These are phyloP conservation scores for Gobionotothen gibberifrons DNA, from an alignment of 2,797 vertebrate species.

Conservation along the genomic window DNA sequence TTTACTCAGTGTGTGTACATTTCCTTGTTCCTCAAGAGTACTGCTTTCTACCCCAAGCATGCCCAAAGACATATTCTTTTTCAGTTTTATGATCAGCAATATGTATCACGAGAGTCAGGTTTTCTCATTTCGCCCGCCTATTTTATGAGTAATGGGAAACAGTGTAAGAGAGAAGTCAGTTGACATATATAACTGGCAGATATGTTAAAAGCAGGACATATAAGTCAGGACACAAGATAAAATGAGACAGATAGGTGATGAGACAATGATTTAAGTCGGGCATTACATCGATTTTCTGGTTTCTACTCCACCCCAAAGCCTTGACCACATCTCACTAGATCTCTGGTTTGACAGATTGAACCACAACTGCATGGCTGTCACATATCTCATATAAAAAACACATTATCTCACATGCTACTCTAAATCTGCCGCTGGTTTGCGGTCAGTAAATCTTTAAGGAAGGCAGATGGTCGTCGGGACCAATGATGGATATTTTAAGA, in stretches of 20 bases:
- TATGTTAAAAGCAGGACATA: neutral
- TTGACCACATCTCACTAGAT: neutral
- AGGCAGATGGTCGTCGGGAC: neutral
- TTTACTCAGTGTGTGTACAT: conserved; percentile 20
- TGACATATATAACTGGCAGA: neutral
- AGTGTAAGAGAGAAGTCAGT: neutral
- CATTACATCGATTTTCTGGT: neutral
- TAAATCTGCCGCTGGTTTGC: neutral
- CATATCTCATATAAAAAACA: conserved; percentile 3
- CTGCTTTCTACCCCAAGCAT: conserved; percentile 1
- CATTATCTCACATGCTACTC: neutral
- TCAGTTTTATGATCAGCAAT: neutral
- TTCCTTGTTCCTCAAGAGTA: conserved; percentile 7
- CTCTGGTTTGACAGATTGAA: neutral
- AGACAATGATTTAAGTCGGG: neutral
- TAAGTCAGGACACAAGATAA: neutral
- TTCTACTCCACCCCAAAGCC: neutral
- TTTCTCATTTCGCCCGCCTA: neutral
- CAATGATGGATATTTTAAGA: neutral
- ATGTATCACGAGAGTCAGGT: neutral
- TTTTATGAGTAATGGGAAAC: neutral
- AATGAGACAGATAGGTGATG: neutral
- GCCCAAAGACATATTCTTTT: neutral
- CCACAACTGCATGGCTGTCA: conserved; percentile 1
- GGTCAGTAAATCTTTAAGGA: neutral